phyloP scores from a whole-genome alignment of 2,797 vertebrate species.

The Champsocephalus gunnari region DNA sequence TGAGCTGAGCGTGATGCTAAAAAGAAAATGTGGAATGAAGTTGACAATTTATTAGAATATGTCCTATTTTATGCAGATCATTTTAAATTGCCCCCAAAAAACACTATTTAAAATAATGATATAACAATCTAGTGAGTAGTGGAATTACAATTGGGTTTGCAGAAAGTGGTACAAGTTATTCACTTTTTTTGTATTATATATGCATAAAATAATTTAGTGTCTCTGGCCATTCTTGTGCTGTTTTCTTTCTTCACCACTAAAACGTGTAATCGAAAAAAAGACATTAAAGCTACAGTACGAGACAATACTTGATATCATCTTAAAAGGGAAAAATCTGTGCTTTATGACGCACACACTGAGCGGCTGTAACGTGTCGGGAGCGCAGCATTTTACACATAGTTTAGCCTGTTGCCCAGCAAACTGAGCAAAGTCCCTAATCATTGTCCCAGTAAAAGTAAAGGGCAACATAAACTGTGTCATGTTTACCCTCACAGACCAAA shows the following conservation, averaged over 20 bases:
- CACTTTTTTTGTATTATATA: not conserved
- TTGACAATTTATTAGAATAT: not conserved
- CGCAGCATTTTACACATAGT: not conserved
- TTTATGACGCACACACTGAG: not conserved
- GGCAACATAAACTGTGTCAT: conserved; percentile 38
- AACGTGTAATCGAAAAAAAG: not conserved
- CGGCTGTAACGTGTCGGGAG: not conserved
- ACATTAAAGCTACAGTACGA: not conserved
- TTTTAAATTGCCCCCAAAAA: no score
- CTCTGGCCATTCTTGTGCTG: not conserved
- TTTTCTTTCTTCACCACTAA: not conserved
- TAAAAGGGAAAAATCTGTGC: not conserved
- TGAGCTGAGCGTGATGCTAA: not conserved
- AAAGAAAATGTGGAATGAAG: not conserved
- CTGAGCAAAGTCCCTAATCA: not conserved
- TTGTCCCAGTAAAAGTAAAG: conserved; percentile 25
- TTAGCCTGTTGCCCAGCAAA: not conserved
- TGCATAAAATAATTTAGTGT: not conserved
- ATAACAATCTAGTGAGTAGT: not conserved
- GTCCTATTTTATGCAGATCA: not conserved
- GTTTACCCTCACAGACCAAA: conserved; percentile 24
- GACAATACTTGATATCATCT: conserved; percentile 21
- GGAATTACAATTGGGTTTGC: not conserved
- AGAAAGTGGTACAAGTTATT: not conserved
- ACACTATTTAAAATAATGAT: not conserved